These are phyloP conservation scores for Samia ricini DNA, from an alignment of 1,140 invertebrate species.

Conservation along the genomic window DNA sequence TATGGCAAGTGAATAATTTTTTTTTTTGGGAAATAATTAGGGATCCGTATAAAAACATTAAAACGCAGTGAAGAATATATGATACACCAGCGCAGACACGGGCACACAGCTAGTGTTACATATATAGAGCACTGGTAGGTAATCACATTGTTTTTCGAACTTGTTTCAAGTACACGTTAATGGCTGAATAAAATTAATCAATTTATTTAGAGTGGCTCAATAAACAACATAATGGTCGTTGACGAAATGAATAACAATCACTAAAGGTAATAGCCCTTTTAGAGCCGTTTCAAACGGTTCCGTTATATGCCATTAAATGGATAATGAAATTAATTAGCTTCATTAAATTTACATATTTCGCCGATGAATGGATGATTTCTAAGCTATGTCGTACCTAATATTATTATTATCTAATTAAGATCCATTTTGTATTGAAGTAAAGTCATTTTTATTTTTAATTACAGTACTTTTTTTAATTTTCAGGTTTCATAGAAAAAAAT, in stretches of 20 bases:
- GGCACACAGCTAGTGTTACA: too few species aligned
- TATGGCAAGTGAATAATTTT: too few species aligned
- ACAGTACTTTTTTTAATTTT: too few species aligned
- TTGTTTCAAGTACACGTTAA: background rate
- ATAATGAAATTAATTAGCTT: conserved; percentile 25
- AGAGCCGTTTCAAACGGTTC: conserved; percentile 18
- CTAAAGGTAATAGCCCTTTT: conserved; percentile 23
- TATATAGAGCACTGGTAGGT: too few species aligned
- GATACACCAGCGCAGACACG: too few species aligned
- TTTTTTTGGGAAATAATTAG: too few species aligned
- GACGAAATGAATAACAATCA: conserved; percentile 31
- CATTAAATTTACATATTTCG: conserved; percentile 27
- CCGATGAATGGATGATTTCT: background rate
- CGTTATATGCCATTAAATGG: conserved; percentile 25
- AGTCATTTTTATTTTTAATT: background rate
- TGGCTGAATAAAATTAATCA: conserved; percentile 26
- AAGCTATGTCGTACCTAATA: background rate
- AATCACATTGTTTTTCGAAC: too few species aligned
- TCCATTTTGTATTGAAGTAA: background rate
- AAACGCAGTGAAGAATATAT: too few species aligned
- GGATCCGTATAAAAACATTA: too few species aligned
- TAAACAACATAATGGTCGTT: conserved; percentile 28
- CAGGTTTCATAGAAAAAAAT: too few species aligned
- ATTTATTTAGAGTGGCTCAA: conserved; percentile 28
- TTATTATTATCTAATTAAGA: background rate